Percentiles rank a stretch among this genome's conserved stretches.
Conservation (phyloP, 2,797 vertebrate species). For the Artibeus lituratus region DNA sequence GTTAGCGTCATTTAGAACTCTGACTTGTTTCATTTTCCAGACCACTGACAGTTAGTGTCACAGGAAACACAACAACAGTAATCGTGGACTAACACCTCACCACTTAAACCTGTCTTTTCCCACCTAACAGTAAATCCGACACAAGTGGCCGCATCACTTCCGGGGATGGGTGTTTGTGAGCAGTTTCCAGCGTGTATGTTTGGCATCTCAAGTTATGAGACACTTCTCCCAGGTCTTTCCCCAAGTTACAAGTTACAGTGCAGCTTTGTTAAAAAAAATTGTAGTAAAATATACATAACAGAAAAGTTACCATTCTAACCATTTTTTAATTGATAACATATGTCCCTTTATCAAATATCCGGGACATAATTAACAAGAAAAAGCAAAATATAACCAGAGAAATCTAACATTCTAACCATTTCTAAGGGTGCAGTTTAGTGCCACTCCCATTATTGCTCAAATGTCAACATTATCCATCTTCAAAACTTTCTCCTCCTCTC, state of each 20-base stretch:
- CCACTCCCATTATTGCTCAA: not conserved
- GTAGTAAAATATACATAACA: not conserved
- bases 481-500: not conserved
- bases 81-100: not conserved
- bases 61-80: not conserved
- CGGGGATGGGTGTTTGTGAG: not conserved
- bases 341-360: no score
- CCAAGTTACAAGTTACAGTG: not conserved
- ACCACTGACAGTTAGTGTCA: not conserved
- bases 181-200: not conserved
- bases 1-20: not conserved
- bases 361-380: no score
- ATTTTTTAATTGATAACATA: not conserved
- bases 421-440: not conserved
- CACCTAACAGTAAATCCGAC: not conserved
- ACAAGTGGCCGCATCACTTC: not conserved
- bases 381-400: not conserved
- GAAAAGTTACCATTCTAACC: not conserved
- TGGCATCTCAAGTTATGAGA: not conserved
- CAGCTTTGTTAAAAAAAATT: not conserved
- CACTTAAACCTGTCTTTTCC: not conserved
- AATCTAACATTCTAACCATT: not conserved
- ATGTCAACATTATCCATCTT: not conserved
- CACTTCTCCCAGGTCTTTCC: not conserved
- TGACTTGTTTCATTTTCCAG: not conserved